These are phyloP conservation scores for Cygnus buccinator DNA, from an alignment of 2,113 vertebrate species.

Conservation along the genomic window DNA sequence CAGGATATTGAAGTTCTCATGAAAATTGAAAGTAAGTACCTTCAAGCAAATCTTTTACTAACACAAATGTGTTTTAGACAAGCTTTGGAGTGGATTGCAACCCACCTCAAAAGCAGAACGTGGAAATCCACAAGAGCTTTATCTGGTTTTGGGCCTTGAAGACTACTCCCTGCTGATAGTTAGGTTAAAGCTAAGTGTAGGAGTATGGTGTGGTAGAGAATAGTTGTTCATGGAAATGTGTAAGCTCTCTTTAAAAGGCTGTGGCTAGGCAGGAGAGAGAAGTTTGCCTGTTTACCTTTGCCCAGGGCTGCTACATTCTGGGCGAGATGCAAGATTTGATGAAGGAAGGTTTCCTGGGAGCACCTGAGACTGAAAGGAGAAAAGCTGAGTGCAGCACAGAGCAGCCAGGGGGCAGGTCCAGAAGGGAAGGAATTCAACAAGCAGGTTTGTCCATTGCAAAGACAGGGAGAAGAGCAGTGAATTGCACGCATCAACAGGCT, in stretches of 20 bases:
- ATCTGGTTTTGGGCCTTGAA: background rate
- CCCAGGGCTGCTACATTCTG: background rate
- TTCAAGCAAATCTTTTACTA: background rate
- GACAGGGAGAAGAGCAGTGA: accelerated
- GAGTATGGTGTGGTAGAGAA: accelerated
- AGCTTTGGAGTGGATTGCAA: background rate
- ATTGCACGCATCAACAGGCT: background rate
- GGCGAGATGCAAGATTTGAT: background rate
- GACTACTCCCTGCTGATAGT: background rate
- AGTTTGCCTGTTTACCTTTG: background rate
- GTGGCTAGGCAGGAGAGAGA: background rate
- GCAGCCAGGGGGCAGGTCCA: background rate
- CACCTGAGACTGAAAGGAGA: background rate
- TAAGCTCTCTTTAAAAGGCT: background rate
- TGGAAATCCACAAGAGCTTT: background rate
- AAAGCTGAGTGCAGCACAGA: background rate
- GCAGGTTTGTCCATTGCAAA: background rate
- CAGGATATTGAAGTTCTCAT: background rate
- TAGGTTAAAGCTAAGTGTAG: background rate
- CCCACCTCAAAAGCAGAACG: background rate
- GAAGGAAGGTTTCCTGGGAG: background rate
- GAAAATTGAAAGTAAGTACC: background rate
- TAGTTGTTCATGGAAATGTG: accelerated
- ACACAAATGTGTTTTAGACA: background rate
- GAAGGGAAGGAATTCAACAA: background rate